Conservation (phyloP, 2,888 invertebrate genomes). For the Thumatha senex region DNA sequence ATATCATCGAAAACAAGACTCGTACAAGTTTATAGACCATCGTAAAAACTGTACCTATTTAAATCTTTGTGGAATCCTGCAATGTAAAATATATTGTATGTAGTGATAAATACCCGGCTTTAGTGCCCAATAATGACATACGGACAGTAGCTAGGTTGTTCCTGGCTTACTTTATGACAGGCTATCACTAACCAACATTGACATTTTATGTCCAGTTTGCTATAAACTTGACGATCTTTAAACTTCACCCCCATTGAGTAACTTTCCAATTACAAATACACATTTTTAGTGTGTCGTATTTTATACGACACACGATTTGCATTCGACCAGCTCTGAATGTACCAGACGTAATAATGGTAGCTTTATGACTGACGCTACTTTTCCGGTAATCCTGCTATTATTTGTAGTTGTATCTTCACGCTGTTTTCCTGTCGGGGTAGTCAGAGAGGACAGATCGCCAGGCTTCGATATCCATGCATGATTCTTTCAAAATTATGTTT, state of each 20-base stretch:
- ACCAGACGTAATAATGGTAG: not conserved
- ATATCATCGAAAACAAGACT: too few species aligned
- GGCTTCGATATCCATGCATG: too few species aligned
- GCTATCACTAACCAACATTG: slow-evolving; percentile 1
- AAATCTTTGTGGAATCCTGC: slow-evolving; percentile 7
- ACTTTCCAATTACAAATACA: slow-evolving; percentile 47
- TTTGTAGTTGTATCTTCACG: not conserved
- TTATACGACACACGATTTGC: slow-evolving; percentile 22
- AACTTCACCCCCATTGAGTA: slow-evolving; percentile 37
- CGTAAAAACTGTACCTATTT: slow-evolving; percentile 27
- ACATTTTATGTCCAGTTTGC: slow-evolving; percentile 39
- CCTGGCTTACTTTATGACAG: too few species aligned
- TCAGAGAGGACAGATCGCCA: too few species aligned
- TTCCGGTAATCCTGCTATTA: not conserved
- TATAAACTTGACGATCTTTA: slow-evolving; percentile 51
- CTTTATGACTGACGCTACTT: not conserved
- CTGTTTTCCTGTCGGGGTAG: too few species aligned
- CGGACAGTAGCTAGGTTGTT: slow-evolving; percentile 4
- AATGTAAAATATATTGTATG: slow-evolving; percentile 1
- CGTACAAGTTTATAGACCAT: not conserved
- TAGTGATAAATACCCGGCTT: slow-evolving; percentile 6
- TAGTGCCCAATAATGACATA: slow-evolving; percentile 1
- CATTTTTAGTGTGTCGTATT: slow-evolving; percentile 30
- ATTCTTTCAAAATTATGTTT: too few species aligned
- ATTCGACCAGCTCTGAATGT: slow-evolving; percentile 4